Conservation (phyloP, 64 coral and sea anemone species). For the Dendrophyllia cribrosa region DNA sequence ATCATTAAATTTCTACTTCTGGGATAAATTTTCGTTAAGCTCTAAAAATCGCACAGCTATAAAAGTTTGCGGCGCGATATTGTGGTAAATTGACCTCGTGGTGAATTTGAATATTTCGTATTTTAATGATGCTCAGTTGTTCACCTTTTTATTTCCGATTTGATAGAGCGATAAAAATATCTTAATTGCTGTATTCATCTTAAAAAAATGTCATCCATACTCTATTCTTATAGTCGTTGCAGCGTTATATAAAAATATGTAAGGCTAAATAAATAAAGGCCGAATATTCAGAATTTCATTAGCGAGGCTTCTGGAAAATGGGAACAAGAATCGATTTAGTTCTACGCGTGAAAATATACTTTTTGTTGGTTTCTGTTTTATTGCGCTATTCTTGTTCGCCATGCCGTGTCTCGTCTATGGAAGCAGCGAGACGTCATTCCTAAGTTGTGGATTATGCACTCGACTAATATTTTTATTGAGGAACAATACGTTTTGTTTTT, state of each 20-base stretch:
- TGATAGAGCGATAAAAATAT: background rate
- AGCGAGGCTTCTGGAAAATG: background rate
- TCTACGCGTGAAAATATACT: background rate
- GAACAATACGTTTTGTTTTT: conserved; percentile 35
- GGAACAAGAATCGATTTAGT: background rate
- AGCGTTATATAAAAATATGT: background rate
- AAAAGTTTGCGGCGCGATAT: background rate
- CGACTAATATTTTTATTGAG: conserved; percentile 26
- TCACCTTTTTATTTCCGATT: background rate
- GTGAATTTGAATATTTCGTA: background rate
- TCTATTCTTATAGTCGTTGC: background rate
- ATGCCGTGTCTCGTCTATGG: background rate
- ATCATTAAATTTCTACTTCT: background rate
- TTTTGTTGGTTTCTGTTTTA: background rate
- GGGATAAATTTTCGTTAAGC: background rate
- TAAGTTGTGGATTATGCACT: conserved; percentile 3
- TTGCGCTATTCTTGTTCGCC: background rate
- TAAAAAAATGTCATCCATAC: background rate
- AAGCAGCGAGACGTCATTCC: background rate
- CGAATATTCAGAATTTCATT: background rate
- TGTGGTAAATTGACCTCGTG: background rate
- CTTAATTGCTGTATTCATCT: background rate
- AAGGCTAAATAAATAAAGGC: background rate
- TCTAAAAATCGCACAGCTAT: background rate
- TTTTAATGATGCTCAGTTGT: background rate